These are phyloP conservation scores for Melanotaenia duboulayi DNA, from an alignment of 2,113 vertebrate species.

Conservation along the genomic window DNA sequence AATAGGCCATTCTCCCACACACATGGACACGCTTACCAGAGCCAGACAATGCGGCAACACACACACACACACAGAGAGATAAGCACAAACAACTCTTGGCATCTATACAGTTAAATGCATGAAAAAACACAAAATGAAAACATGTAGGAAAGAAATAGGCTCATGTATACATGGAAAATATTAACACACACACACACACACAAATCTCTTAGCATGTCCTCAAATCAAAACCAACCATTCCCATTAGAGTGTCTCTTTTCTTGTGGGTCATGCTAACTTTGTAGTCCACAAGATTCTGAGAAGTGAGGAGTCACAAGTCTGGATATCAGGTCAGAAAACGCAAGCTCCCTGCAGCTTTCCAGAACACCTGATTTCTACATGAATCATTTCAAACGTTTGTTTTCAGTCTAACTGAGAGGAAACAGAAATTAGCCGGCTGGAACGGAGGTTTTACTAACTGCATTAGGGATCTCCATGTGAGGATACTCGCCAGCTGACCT, in stretches of 20 bases:
- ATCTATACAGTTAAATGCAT: background rate
- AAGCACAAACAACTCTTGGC: slow-evolving; percentile 1
- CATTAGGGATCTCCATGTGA: background rate
- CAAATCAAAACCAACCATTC: too few relatives aligned
- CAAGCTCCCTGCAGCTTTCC: background rate
- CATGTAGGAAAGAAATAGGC: background rate
- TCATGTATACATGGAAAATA: background rate
- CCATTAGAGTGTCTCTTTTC: background rate
- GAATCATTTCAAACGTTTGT: slow-evolving; percentile 9
- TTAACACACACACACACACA: too few relatives aligned
- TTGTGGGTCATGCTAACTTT: too few relatives aligned
- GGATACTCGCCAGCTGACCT: background rate
- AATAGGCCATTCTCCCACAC: slow-evolving; percentile 46
- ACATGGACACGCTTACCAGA: slow-evolving; percentile 46
- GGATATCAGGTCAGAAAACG: background rate
- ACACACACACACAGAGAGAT: slow-evolving; percentile 5
- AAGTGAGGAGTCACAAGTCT: accelerated
- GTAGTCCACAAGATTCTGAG: background rate
- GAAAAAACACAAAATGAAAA: slow-evolving; percentile 15
- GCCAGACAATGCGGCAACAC: slow-evolving; percentile 27
- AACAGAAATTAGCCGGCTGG: slow-evolving; percentile 4
- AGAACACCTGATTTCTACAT: background rate
- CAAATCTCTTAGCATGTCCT: too few relatives aligned
- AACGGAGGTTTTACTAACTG: background rate
- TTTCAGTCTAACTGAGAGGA: background rate